Evolutionary conservation across 2,888 invertebrate species (phyloP).

Genomic region (Pseudolycoriella hygida): DNA sequence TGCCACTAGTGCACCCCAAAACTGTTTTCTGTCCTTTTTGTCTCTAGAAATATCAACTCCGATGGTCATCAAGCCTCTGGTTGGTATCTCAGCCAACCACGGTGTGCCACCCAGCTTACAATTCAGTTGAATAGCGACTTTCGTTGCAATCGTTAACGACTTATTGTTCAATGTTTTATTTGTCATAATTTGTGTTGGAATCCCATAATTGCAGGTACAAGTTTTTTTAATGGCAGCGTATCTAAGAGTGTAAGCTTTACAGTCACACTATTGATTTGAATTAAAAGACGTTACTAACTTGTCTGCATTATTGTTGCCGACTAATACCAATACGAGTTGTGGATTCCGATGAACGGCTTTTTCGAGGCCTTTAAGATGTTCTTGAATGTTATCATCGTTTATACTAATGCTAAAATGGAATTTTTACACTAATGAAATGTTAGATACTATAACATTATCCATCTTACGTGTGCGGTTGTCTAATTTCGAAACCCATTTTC

Average conservation of each 20-base stretch:
- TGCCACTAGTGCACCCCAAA: conserved; percentile 65
- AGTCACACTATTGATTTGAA: conserved; percentile 46
- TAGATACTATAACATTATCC: background rate
- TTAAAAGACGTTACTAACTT: conserved; percentile 28
- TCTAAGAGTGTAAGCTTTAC: too few relatives aligned
- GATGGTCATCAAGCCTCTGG: conserved; percentile 53
- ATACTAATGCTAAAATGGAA: background rate
- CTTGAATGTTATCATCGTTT: background rate
- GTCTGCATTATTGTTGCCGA: conserved; percentile 1
- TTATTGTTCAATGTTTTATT: conserved; percentile 17
- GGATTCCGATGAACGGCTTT: background rate
- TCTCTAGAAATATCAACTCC: conserved; percentile 87
- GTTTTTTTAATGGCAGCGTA: conserved; percentile 26
- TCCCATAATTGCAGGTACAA: conserved; percentile 54
- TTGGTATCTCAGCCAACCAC: conserved; percentile 57
- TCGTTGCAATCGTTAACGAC: conserved; percentile 58
- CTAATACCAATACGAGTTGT: background rate
- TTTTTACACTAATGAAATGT: background rate
- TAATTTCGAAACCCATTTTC: background rate
- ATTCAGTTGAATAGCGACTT: conserved; percentile 83
- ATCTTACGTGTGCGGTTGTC: background rate
- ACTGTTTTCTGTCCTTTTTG: conserved; percentile 41
- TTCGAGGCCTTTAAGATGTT: background rate
- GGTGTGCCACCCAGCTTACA: conserved; percentile 86
- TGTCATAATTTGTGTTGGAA: conserved; percentile 44